These are phyloP conservation scores for Trichomycterus rosablanca DNA, from an alignment of 2,113 vertebrate species.

Conservation along the genomic window DNA sequence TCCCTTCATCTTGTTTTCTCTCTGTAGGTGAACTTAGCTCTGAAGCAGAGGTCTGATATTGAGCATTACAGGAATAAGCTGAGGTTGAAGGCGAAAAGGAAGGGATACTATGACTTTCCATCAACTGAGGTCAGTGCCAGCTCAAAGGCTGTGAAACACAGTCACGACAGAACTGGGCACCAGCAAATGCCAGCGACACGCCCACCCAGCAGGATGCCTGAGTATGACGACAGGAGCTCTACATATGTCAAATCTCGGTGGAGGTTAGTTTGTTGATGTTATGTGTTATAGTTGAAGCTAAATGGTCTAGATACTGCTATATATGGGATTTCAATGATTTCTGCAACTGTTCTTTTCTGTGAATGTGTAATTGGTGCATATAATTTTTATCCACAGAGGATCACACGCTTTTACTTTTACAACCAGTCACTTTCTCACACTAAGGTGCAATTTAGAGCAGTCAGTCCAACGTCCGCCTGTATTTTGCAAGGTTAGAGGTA, in stretches of 20 bases:
- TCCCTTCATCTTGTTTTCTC: neutral
- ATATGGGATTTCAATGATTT: too few relatives aligned
- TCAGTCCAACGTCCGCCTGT: too few relatives aligned
- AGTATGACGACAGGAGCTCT: conserved; percentile 80
- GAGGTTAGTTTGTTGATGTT: conserved; percentile 70
- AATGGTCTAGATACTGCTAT: too few relatives aligned
- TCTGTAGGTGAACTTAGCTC: conserved; percentile 85
- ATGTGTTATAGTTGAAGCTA: too few relatives aligned
- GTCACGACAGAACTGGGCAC: conserved; percentile 74
- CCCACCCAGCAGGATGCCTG: conserved; percentile 76
- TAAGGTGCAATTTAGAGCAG: too few relatives aligned
- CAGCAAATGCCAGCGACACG: conserved; percentile 72
- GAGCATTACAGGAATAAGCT: conserved; percentile 98
- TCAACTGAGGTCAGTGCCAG: conserved; percentile 68
- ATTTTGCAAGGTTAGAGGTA: too few relatives aligned
- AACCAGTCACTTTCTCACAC: too few relatives aligned
- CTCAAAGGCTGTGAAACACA: conserved; percentile 64
- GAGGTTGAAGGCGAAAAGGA: conserved; percentile 92
- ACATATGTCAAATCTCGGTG: conserved; percentile 83
- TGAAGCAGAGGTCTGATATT: conserved; percentile 97
- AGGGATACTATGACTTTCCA: conserved; percentile 94
- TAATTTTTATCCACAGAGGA: too few relatives aligned
- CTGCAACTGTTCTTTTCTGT: too few relatives aligned
- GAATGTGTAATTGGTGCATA: too few relatives aligned
- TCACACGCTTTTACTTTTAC: too few relatives aligned